A percentile compares a stretch with the other conserved stretches of the same genome.
These are phyloP conservation scores for Saguinus imperator DNA, from an alignment of 2,113 vertebrate species.

Conservation along the genomic window DNA sequence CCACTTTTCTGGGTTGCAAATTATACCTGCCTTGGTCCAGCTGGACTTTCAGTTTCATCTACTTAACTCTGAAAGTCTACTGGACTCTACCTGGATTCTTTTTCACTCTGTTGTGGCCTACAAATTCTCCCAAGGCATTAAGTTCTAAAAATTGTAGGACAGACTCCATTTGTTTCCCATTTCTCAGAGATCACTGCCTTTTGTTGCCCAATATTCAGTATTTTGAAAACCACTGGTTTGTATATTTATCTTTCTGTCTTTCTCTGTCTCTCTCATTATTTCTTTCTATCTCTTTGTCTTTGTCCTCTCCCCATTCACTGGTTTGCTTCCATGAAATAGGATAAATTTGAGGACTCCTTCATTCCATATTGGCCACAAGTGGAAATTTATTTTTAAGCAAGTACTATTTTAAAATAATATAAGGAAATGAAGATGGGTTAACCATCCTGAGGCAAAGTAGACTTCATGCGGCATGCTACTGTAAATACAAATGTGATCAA, in stretches of 20 bases:
- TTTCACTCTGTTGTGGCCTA: neutral
- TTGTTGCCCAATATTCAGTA: neutral
- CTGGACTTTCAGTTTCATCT: neutral
- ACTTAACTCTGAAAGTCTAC: neutral
- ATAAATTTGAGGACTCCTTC: neutral
- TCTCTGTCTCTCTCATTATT: neutral
- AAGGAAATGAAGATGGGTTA: neutral
- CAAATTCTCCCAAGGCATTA: neutral
- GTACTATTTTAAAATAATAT: neutral
- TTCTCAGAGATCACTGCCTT: neutral
- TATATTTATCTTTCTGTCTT: neutral
- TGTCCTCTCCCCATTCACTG: neutral
- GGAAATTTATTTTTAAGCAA: neutral
- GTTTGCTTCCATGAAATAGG: neutral
- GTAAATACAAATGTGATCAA: neutral
- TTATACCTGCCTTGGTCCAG: neutral
- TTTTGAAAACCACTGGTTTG: neutral
- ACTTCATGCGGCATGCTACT: neutral
- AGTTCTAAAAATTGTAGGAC: rapidly evolving
- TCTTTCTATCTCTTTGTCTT: neutral
- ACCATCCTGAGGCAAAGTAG: neutral
- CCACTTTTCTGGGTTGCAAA: neutral
- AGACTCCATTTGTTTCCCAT: neutral
- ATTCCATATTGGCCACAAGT: neutral
- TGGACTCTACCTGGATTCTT: neutral